Evolutionary conservation across 2,888 invertebrate genomes (phyloP), one percentile per base, ranked within the genome.

Genomic region (Pristionchus mayeri): DNA sequence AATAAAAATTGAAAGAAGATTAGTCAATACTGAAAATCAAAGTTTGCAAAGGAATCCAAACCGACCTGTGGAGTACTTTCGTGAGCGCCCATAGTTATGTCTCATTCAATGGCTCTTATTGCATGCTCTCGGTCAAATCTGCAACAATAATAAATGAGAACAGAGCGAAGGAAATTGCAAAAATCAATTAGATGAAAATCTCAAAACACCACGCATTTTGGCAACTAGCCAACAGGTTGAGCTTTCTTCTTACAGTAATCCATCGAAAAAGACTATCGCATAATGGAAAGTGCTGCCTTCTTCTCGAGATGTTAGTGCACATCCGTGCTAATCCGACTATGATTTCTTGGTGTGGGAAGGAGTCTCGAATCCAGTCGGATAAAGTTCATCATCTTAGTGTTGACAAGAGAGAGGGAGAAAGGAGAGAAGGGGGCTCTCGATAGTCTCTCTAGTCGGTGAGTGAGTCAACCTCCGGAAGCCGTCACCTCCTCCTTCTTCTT

Each of bases 381-480:
- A 27, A 37, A 67, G 67, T 67, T 67, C 16, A 67, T 67, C 18
- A 30, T 60, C 57, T 60, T n/a, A n/a, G n/a, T n/a, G n/a, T n/a
- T n/a, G n/a, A n/a, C n/a, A n/a, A n/a, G n/a, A n/a, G n/a, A n/a
- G n/a, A n/a, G n/a, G n/a, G n/a, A n/a, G n/a, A n/a, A n/a, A n/a
- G n/a, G n/a, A n/a, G n/a, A n/a, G n/a, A n/a, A n/a, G n/a, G n/a
- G n/a, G n/a, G n/a, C n/a, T n/a, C n/a, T n/a, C n/a, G n/a, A n/a
- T n/a, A n/a, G n/a, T n/a, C n/a, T n/a, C n/a, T n/a, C n/a, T n/a
- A 71, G 40, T 71, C 71, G 44, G n/a, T 11, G 7, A 24, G 30
- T 76, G 76, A 48, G 50, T 76, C 76, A 76, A 50, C 76, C 30
- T 44, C 71, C 71, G 71, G 71, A 37, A 71, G 71, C 71, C 71